Evolutionary conservation across 2,797 vertebrate genomes (phyloP), one percentile per base, ranked within the genome.

Genomic region (Balearica regulorum): DNA sequence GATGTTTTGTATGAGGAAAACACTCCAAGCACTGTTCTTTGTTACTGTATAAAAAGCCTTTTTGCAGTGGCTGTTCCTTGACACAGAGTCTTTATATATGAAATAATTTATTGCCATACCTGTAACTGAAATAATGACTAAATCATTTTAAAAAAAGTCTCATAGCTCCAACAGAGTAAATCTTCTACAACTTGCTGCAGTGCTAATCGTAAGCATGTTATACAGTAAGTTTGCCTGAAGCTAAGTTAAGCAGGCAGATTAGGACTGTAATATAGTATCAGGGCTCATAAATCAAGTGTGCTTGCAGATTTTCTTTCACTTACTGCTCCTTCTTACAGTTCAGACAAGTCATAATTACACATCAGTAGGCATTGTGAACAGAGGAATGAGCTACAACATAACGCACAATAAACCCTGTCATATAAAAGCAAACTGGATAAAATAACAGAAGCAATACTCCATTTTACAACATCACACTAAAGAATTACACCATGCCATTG

Each of bases 271-370:
- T 98, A 98, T 97, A 96, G 98, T 98, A 97, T 97, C 97, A 97
- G 97, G 97, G 98, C 98, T 98, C 98, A 99, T 99, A 99, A 99
- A 99, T 99, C 99, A 99, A 98, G 98, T 85, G 94, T 97, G 98
- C 98, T 98, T 98, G 98, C 97, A 98, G 98, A 98, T 98, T 98
- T 98, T 97, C 98, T 98, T 98, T 99, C 98, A 98, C 98, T 98
- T 98, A 98, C 98, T 97, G 98, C 98, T 98, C 98, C 98, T 98
- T 99, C 98, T 98, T 98, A 98, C 96, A 98, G 97, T 98, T 98
- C 97, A 98, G 98, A 98, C 99, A 98, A 98, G 99, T 99, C 98
- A 99, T 99, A 99, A 99, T 99, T 99, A 99, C 99, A 99, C 98
- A 98, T 98, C 97, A 98, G 98, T 98, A 98, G 98, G 98, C 98